phyloP scores from a whole-genome alignment of 1,140 invertebrate genomes.

The Apis dorsata region DNA sequence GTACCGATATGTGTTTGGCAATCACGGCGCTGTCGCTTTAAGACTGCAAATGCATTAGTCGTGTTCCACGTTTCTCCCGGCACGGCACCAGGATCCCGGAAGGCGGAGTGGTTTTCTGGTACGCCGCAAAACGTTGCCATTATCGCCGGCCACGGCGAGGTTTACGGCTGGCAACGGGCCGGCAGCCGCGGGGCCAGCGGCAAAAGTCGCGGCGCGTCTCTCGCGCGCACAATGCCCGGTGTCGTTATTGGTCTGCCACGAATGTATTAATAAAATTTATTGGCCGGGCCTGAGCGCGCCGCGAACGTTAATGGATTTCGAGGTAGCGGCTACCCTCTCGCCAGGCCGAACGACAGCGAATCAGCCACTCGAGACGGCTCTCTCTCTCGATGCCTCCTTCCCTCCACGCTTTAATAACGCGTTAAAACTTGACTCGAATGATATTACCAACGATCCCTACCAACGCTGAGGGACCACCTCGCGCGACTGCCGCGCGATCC shows the following conservation, averaged over 20 bases:
- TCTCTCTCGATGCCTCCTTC: slow-evolving; percentile 56
- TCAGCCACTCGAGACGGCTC: slow-evolving; percentile 58
- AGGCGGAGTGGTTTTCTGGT: slow-evolving; percentile 61
- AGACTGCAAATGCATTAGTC: slow-evolving; percentile 66
- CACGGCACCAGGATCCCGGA: slow-evolving; percentile 61
- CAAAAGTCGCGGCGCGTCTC: slow-evolving; percentile 9
- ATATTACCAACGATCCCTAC: slow-evolving; percentile 56
- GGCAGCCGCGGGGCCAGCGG: not conserved
- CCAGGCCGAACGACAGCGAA: slow-evolving; percentile 63
- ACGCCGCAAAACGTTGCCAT: slow-evolving; percentile 64
- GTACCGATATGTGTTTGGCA: slow-evolving; percentile 59
- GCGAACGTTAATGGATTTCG: slow-evolving; percentile 77
- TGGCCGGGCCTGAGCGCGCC: slow-evolving; percentile 66
- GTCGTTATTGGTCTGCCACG: slow-evolving; percentile 72
- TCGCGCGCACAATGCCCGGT: slow-evolving; percentile 64
- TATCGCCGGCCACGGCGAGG: slow-evolving; percentile 50
- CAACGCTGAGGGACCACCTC: slow-evolving; percentile 50
- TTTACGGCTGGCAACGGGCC: slow-evolving; percentile 47
- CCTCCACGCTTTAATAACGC: slow-evolving; percentile 69
- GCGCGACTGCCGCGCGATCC: not conserved
- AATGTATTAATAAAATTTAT: slow-evolving; percentile 79
- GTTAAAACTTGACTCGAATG: slow-evolving; percentile 64
- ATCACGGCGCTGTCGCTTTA: slow-evolving; percentile 59
- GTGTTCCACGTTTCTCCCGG: slow-evolving; percentile 53
- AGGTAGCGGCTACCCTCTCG: slow-evolving; percentile 65